phyloP scores from a whole-genome alignment of 2,888 invertebrate genomes.

The Lasioglossum lativentre region DNA sequence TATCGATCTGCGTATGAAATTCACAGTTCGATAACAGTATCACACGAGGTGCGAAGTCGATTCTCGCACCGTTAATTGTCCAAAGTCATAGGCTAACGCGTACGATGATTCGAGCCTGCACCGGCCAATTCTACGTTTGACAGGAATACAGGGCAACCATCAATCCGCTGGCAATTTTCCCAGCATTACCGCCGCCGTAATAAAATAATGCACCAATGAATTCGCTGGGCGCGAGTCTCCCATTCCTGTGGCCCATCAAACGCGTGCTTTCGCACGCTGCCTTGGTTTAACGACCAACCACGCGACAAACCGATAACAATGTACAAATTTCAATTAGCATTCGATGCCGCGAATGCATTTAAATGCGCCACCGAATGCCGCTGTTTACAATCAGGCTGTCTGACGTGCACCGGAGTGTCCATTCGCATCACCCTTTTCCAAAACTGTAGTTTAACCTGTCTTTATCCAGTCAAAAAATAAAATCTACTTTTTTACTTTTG shows the following conservation, averaged over 20 bases:
- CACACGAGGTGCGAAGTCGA: background rate
- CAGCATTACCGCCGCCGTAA: slow-evolving; percentile 19
- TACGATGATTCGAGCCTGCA: slow-evolving; percentile 7
- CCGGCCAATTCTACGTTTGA: slow-evolving; percentile 36
- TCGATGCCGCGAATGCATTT: slow-evolving; percentile 34
- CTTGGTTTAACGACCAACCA: slow-evolving; percentile 51
- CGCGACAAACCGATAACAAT: slow-evolving; percentile 61
- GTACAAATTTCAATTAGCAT: slow-evolving; percentile 61
- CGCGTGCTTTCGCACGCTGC: slow-evolving; percentile 27
- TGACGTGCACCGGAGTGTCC: background rate
- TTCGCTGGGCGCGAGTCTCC: slow-evolving; percentile 27
- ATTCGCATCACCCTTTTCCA: background rate
- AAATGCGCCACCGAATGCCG: slow-evolving; percentile 16
- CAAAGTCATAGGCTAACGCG: slow-evolving; percentile 16
- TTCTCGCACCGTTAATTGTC: slow-evolving; percentile 33
- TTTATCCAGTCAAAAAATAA: background rate
- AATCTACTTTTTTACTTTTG: background rate
- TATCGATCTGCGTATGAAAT: background rate
- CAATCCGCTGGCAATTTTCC: slow-evolving; percentile 43
- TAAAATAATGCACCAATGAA: slow-evolving; percentile 56
- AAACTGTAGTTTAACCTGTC: background rate
- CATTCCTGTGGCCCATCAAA: slow-evolving; percentile 51
- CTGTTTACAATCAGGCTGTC: background rate
- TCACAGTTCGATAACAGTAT: background rate
- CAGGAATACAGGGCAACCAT: slow-evolving; percentile 34